Percentiles rank a stretch among this genome's conserved stretches.
These are phyloP conservation scores for Tor tambroides DNA, from an alignment of 2,113 vertebrate species.

Conservation along the genomic window DNA sequence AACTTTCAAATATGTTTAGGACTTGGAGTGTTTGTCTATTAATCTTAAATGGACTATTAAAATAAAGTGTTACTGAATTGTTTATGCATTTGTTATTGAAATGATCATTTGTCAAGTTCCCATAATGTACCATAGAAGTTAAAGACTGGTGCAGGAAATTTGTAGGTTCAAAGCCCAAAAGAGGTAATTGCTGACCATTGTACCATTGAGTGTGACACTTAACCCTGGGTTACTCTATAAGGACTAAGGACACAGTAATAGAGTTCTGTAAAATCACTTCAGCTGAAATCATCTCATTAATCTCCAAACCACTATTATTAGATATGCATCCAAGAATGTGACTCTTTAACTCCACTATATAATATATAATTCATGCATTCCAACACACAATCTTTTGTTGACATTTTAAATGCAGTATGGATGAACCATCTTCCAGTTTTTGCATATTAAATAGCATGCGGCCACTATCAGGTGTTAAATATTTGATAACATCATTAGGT, in stretches of 20 bases:
- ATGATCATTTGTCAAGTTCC: not conserved
- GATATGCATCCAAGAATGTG: not conserved
- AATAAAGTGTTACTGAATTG: not conserved
- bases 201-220: not conserved
- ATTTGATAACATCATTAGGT: conserved; percentile 54
- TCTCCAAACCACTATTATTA: not conserved
- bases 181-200: not conserved
- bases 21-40: no score
- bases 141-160: not conserved
- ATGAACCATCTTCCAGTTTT: not conserved
- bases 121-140: not conserved
- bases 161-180: not conserved
- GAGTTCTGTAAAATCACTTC: not conserved
- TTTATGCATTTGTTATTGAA: not conserved
- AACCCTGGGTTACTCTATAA: not conserved
- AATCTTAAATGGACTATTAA: no score
- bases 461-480: conserved; percentile 46
- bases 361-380: not conserved
- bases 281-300: not conserved
- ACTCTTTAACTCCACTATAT: not conserved
- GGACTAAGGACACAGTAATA: not conserved
- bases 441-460: not conserved
- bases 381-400: conserved; percentile 7
- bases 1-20: no score
- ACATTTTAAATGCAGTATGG: conserved; percentile 8